phyloP scores from a whole-genome alignment of 2,113 vertebrate genomes.

The Ciconia maguari region DNA sequence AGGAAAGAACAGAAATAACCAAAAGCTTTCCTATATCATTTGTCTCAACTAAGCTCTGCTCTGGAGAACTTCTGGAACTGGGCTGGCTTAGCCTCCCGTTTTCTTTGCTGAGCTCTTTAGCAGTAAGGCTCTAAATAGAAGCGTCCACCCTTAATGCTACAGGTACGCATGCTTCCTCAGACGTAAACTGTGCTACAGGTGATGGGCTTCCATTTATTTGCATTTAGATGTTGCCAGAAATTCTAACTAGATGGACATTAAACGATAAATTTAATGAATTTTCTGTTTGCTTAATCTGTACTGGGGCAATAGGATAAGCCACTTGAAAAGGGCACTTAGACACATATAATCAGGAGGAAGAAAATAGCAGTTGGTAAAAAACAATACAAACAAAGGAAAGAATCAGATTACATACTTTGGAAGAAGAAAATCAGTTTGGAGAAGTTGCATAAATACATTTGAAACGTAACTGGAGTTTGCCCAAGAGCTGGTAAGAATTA shows the following conservation, averaged over 20 bases:
- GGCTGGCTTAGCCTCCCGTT: not conserved
- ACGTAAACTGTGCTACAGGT: not conserved
- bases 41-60: not conserved
- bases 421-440: not conserved
- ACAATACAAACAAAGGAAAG: not conserved
- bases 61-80: not conserved
- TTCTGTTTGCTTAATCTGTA: not conserved
- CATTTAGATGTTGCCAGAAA: not conserved
- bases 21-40: not conserved
- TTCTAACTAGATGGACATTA: not conserved
- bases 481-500: not conserved
- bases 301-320: not conserved
- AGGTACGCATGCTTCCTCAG: not conserved
- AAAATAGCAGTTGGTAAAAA: not conserved
- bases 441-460: not conserved
- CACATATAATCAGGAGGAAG: not conserved
- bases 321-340: not conserved
- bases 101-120: not conserved
- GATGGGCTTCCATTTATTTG: not conserved
- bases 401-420: not conserved
- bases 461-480: not conserved
- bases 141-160: not conserved
- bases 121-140: not conserved
- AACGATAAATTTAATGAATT: not conserved
- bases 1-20: not conserved